phyloP scores from a whole-genome alignment of 2,113 vertebrate species.

The Glaucomys volans region DNA sequence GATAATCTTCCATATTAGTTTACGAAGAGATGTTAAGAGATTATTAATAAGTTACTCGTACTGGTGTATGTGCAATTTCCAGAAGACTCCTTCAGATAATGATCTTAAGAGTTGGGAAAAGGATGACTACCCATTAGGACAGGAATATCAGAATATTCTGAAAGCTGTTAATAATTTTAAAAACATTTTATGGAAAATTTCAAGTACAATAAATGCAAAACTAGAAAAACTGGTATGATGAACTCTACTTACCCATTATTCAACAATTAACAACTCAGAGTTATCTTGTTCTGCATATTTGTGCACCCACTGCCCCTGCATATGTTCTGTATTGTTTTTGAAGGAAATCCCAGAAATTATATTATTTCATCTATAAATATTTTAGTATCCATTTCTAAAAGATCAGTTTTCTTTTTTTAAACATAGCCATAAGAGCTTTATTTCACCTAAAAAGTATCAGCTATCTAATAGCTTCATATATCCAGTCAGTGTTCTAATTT shows the following conservation, averaged over 20 bases:
- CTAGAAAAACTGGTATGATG: neutral
- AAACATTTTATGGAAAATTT: neutral
- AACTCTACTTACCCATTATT: neutral
- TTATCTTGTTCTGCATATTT: neutral
- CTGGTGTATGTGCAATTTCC: neutral
- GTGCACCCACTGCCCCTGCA: neutral
- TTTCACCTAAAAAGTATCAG: neutral
- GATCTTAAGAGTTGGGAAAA: neutral
- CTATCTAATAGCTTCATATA: neutral
- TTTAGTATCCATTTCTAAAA: slow-evolving; percentile 40
- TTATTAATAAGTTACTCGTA: neutral
- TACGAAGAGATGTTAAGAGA: neutral
- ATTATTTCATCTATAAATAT: slow-evolving; percentile 43
- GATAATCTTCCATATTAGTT: neutral
- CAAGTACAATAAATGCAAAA: neutral
- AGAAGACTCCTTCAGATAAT: neutral
- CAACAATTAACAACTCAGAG: neutral
- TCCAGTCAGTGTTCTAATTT: neutral
- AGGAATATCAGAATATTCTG: neutral
- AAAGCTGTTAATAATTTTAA: slow-evolving; percentile 19
- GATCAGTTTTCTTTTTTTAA: neutral
- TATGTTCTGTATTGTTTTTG: neutral
- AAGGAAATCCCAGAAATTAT: neutral
- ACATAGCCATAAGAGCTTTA: neutral
- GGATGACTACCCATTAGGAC: neutral